phyloP scores from a whole-genome alignment of 37 sponge, comb jelly and placozoan genomes.

The Ephydatia muelleri region DNA sequence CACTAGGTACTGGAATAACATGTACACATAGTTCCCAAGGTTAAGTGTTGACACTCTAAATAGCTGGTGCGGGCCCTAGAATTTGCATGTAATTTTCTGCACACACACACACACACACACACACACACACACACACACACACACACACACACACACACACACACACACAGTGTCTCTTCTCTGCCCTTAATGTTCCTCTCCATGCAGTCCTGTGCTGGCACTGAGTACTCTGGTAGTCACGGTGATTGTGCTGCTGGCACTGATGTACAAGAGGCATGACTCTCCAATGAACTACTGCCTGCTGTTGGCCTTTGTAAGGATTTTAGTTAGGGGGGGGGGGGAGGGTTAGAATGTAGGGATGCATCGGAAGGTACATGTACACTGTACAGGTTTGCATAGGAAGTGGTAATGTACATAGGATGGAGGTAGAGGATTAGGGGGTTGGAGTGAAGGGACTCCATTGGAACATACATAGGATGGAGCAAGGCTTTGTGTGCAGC shows the following conservation, averaged over 20 bases:
- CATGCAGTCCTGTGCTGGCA: constrained; percentile 43
- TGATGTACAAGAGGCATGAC: constrained; percentile 67
- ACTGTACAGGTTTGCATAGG: too few relatives aligned
- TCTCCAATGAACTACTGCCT: constrained; percentile 74
- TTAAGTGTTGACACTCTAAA: too few relatives aligned
- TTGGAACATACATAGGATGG: neutral
- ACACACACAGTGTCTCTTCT: neutral
- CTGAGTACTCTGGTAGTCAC: constrained; percentile 45
- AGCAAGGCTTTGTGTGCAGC: neutral
- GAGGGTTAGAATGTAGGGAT: neutral
- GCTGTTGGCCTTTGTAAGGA: constrained; percentile 78
- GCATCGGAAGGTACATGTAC: neutral
- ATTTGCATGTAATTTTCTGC: too few relatives aligned
- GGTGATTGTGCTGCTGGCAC: constrained; percentile 61
- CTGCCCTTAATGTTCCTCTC: neutral
- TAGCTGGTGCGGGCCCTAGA: too few relatives aligned
- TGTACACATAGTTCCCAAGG: too few relatives aligned
- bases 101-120: too few relatives aligned
- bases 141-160: too few relatives aligned
- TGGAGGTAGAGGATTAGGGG: too few relatives aligned
- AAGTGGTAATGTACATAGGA: too few relatives aligned
- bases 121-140: too few relatives aligned
- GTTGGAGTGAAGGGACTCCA: neutral
- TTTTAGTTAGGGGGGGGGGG: neutral
- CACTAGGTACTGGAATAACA: too few relatives aligned